Conservation (phyloP, 2,113 vertebrate genomes). For the Spilogale gracilis region DNA sequence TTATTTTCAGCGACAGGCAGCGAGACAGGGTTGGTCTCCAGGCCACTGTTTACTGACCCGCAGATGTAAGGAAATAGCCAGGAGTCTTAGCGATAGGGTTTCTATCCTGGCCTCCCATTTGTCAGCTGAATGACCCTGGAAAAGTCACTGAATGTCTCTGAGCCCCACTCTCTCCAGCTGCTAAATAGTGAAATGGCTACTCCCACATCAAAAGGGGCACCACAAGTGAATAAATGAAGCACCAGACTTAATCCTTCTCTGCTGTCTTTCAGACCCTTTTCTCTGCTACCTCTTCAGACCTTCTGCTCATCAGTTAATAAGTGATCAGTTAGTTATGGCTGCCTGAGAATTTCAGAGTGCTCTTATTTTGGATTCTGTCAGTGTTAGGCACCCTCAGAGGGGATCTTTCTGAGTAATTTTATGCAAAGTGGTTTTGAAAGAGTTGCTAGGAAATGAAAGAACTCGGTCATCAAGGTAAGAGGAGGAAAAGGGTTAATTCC, state of each 20-base stretch:
- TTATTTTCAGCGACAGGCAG: neutral
- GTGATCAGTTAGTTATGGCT: neutral
- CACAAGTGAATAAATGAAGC: neutral
- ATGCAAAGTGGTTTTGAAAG: neutral
- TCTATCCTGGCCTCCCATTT: neutral
- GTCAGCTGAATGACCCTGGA: neutral
- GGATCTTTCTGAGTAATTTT: neutral
- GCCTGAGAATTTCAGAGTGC: neutral
- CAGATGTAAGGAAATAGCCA: neutral
- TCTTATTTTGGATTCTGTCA: neutral
- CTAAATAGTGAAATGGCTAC: neutral
- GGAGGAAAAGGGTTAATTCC: neutral
- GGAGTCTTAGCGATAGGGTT: neutral
- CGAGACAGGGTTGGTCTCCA: too few relatives aligned
- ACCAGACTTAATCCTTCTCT: neutral
- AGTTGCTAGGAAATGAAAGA: neutral
- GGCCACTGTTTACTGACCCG: neutral
- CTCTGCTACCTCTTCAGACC: neutral
- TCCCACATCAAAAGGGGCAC: fast-evolving
- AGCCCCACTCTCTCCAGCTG: neutral
- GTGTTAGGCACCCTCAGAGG: neutral
- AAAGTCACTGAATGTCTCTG: neutral
- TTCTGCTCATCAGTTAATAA: neutral
- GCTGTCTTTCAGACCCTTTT: neutral
- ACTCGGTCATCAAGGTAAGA: neutral